Evolutionary conservation across 64 coral and sea anemone genomes (phyloP).

Genomic region (Platygyra sinensis): DNA sequence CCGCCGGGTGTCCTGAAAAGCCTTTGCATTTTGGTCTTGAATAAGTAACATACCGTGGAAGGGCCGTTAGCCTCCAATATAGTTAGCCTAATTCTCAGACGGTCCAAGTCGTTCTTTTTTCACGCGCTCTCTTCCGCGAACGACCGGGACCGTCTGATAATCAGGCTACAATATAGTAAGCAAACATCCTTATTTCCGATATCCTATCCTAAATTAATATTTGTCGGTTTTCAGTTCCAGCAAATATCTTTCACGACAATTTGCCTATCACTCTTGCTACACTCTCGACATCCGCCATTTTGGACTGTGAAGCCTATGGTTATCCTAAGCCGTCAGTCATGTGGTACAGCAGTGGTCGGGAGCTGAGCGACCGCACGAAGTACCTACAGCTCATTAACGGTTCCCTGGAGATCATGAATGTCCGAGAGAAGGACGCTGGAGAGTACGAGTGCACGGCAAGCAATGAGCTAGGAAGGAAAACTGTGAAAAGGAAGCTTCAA

Average conservation of each 20-base stretch:
- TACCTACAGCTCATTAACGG: constrained; percentile 70
- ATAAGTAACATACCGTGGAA: too few species aligned
- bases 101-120: too few species aligned
- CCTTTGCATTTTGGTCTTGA: too few species aligned
- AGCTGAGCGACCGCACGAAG: constrained; percentile 52
- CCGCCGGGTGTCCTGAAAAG: too few species aligned
- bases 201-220: too few species aligned
- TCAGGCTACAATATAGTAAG: too few species aligned
- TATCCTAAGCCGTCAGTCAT: constrained; percentile 76
- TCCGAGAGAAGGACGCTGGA: constrained; percentile 64
- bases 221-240: constrained; percentile 47
- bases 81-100: too few species aligned
- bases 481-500: constrained; percentile 60
- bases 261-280: constrained; percentile 59
- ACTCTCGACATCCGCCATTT: constrained; percentile 55
- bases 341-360: constrained; percentile 81
- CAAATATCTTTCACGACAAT: constrained; percentile 70
- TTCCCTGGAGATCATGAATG: constrained; percentile 62
- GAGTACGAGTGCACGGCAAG: constrained; percentile 80
- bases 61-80: too few species aligned
- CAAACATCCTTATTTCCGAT: too few species aligned
- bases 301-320: constrained; percentile 81
- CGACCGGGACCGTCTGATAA: too few species aligned
- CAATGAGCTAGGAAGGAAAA: constrained; percentile 56
- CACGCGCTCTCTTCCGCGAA: too few species aligned